A percentile compares a stretch with the other conserved stretches of the same genome.
Evolutionary conservation across 2,888 invertebrate species (phyloP).

Genomic region (Pachydiplax longipennis): DNA sequence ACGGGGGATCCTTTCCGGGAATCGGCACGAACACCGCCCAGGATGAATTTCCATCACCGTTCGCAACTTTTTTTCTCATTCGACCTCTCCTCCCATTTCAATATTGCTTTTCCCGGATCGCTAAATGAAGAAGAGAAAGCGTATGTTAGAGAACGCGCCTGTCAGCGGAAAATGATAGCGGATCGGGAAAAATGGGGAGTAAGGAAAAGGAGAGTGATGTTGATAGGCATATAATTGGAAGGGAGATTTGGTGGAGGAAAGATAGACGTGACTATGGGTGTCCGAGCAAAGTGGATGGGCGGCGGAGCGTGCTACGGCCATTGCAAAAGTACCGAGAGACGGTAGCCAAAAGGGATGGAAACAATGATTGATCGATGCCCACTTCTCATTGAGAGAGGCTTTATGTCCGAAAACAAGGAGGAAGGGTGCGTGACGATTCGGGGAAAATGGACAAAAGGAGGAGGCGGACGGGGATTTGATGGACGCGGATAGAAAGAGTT

Average conservation of each 20-base stretch:
- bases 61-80: no score
- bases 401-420: background rate
- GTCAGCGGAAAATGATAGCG: background rate
- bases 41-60: no score
- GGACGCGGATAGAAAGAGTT: background rate
- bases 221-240: slow-evolving; percentile 26
- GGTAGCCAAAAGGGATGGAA: background rate
- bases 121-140: background rate
- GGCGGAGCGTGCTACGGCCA: background rate
- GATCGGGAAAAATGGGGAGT: background rate
- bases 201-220: background rate
- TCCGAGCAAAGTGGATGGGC: background rate
- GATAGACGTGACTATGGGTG: background rate
- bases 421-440: slow-evolving; percentile 7
- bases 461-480: background rate
- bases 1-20: no score
- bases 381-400: background rate
- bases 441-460: background rate
- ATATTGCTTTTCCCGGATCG: no score
- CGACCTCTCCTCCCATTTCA: no score
- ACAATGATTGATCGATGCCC: slow-evolving; percentile 28
- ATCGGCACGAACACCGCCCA: no score
- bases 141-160: background rate
- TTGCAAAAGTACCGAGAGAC: background rate
- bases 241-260: background rate